These are phyloP conservation scores for Vandiemenella viatica DNA, from an alignment of 2,888 invertebrate species.

Conservation along the genomic window DNA sequence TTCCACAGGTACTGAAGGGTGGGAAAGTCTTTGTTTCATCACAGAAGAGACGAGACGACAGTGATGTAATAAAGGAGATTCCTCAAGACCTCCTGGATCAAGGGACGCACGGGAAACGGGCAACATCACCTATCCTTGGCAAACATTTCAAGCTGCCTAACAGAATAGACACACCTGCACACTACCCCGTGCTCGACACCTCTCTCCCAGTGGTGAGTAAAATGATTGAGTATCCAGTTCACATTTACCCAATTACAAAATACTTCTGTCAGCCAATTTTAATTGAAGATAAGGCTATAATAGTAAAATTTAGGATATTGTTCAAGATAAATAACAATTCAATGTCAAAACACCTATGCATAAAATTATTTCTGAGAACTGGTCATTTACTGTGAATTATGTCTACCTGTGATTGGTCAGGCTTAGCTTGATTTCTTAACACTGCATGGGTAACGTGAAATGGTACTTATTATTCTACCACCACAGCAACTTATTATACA, in stretches of 20 bases:
- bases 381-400: no score
- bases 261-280: not conserved
- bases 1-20: conserved; percentile 3
- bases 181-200: not conserved
- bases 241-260: not conserved
- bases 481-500: no score
- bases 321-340: not conserved
- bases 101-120: conserved; percentile 34
- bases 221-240: not conserved
- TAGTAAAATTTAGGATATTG: not conserved
- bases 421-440: no score
- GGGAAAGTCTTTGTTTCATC: not conserved
- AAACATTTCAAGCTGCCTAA: conserved; percentile 39
- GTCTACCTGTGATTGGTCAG: no score
- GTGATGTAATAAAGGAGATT: conserved; percentile 1
- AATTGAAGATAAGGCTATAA: not conserved
- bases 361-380: no score
- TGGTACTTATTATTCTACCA: no score
- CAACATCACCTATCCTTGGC: conserved; percentile 42
- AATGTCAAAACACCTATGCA: not conserved
- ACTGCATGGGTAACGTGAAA: no score
- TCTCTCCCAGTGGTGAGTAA: not conserved
- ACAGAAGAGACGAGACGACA: not conserved
- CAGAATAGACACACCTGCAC: not conserved
- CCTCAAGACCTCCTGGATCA: not conserved